These are phyloP conservation scores for Ganaspis sp. DNA, from an alignment of 1,140 invertebrate species.

Conservation along the genomic window DNA sequence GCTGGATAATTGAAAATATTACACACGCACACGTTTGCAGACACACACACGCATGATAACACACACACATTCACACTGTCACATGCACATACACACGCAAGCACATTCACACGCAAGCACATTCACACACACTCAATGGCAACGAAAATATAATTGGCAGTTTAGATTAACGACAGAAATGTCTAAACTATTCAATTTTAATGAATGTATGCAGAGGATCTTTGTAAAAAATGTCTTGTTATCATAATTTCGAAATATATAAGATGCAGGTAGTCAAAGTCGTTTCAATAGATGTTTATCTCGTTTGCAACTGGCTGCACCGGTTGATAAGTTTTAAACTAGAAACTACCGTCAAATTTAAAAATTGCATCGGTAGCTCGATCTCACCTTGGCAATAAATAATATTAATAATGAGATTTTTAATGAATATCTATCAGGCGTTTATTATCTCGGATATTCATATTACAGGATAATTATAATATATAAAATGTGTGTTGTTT, in stretches of 20 bases:
- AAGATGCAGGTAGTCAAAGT: neutral
- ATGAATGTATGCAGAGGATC: neutral
- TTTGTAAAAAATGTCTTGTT: neutral
- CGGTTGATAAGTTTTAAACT: neutral
- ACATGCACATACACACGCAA: no score
- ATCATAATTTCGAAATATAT: constrained; percentile 7
- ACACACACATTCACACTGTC: no score
- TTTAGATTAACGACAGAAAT: neutral
- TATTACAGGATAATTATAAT: constrained; percentile 7
- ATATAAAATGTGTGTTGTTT: neutral
- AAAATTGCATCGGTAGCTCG: no score
- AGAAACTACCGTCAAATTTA: neutral
- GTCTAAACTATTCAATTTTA: neutral
- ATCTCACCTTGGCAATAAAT: neutral
- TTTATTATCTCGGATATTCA: constrained; percentile 6
- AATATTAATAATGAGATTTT: constrained; percentile 7
- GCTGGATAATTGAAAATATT: neutral
- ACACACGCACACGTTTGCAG: neutral
- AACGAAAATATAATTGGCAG: neutral
- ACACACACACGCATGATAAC: no score
- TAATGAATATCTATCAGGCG: constrained; percentile 1
- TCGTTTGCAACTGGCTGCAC: constrained; percentile 4
- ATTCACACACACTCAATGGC: no score
- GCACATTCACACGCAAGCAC: no score
- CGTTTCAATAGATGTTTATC: constrained; percentile 1